Evolutionary conservation across 1,140 invertebrate genomes (phyloP).

Genomic region (Meloidogyne hapla): DNA sequence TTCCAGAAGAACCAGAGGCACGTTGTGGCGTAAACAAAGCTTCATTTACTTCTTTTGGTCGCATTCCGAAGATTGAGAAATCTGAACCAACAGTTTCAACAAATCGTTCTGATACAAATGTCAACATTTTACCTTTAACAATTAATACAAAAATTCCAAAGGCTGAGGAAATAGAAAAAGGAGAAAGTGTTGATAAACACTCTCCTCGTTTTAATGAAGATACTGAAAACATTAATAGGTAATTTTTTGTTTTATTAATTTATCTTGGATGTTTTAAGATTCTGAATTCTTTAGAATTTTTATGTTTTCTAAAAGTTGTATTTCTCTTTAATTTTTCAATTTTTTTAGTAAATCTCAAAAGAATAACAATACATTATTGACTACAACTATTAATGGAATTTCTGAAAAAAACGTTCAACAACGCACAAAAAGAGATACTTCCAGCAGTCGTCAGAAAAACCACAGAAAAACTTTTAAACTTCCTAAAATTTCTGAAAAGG

Average conservation of each 20-base stretch:
- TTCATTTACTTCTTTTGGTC: not conserved
- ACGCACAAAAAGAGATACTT: not conserved
- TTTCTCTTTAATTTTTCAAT: not conserved
- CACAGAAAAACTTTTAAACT: constrained; percentile 35
- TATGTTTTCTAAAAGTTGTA: too few species aligned
- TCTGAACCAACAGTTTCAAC: not conserved
- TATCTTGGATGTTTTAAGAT: too few species aligned
- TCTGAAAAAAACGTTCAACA: not conserved
- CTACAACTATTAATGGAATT: not conserved
- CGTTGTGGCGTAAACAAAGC: not conserved
- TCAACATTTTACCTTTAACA: not conserved
- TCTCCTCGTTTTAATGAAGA: not conserved
- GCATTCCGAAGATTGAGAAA: not conserved
- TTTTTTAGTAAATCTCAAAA: not conserved
- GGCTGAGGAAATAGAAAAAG: not conserved
- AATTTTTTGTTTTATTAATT: too few species aligned
- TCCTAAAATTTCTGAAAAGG: constrained; percentile 40
- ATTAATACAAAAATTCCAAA: not conserved
- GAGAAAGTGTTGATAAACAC: not conserved
- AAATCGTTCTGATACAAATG: not conserved
- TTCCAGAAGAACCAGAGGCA: not conserved
- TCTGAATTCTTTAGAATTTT: too few species aligned
- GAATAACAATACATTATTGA: not conserved
- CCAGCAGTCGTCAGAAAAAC: constrained; percentile 16
- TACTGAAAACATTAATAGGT: not conserved